Base-by-base conservation (phyloP, 2,113 vertebrate genomes). In the Circaetus gallicus region DNA sequence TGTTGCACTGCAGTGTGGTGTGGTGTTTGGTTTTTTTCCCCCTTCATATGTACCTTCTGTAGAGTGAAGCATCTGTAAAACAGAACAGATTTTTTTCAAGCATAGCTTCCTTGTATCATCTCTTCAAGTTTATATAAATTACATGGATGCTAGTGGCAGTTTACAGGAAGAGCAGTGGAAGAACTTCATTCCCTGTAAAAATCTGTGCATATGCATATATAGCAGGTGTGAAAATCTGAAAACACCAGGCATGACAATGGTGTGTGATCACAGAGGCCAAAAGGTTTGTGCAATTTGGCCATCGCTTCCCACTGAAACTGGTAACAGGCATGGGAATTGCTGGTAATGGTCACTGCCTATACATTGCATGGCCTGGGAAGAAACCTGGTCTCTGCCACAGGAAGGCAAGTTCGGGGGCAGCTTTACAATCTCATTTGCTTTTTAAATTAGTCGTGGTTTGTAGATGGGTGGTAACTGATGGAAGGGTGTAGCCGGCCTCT, bases 1-100 rank as follows among this genome's bases (percentile, higher is more conserved):
- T 81, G 10, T 49, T 74, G 50, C 26, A 12, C 15, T 77, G 22
- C 4, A 3, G 3, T 6, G 20, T 31, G 16, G 5, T 56, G 12
- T 69, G 31, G 6, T 1, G 50, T 28, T 52, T 52, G 10, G 22
- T 18, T 1, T 4, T 34, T 24, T 16, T 7, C 1, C 3, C 20
- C 12, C 13, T 11, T 13, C 3, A 1, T 24, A 16, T 28, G 2
- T 16, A 21, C 10, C 10, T 49, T 36, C 38, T 45, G 26, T 56
- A 22, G 11, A 40, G 26, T 56, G 62, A 58, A 66, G 9, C 50
- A 21, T 89, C 31, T 77, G 40, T 52, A 22, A 53, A 78, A 49
- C 22, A 66, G 4, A 16, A 50, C 19, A 42, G 12, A 4, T 26
- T 3, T 10, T 10, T 72, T 77, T n/a, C 11, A 43, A 63, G 9